Conservation (phyloP, 2,888 invertebrate species). For the Chloroclysta siterata region DNA sequence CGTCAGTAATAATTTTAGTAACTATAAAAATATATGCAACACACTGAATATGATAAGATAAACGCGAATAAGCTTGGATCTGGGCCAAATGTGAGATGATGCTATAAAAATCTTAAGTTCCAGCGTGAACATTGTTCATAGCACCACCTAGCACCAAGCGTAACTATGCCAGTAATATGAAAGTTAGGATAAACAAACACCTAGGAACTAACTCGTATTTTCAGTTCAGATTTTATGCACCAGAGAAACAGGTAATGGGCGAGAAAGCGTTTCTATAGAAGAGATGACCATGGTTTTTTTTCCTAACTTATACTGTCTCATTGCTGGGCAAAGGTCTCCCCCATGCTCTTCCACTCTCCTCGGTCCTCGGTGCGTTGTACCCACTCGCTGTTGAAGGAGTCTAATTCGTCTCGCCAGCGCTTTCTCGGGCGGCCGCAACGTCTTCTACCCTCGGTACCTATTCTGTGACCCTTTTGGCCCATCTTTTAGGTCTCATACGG, state of each 20-base stretch:
- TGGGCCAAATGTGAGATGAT: constrained; percentile 72
- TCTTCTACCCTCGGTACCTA: too few relatives aligned
- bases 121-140: constrained; percentile 66
- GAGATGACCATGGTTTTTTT: too few relatives aligned
- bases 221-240: constrained; percentile 22
- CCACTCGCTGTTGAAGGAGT: too few relatives aligned
- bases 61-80: constrained; percentile 65
- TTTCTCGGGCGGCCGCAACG: too few relatives aligned
- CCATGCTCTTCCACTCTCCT: too few relatives aligned
- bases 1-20: constrained; percentile 13
- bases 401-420: too few relatives aligned
- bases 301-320: too few relatives aligned
- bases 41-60: constrained; percentile 67
- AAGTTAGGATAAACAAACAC: constrained; percentile 62
- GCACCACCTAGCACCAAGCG: constrained; percentile 49
- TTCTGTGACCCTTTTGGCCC: too few relatives aligned
- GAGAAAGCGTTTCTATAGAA: not conserved
- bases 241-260: constrained; percentile 23
- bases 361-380: too few relatives aligned
- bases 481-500: too few relatives aligned
- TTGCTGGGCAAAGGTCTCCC: too few relatives aligned
- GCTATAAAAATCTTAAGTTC: constrained; percentile 76
- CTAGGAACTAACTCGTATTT: constrained; percentile 7
- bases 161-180: constrained; percentile 68
- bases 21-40: constrained; percentile 54